Evolutionary conservation across 2,113 vertebrate species (phyloP).

Genomic region (Crotophaga sulcirostris): DNA sequence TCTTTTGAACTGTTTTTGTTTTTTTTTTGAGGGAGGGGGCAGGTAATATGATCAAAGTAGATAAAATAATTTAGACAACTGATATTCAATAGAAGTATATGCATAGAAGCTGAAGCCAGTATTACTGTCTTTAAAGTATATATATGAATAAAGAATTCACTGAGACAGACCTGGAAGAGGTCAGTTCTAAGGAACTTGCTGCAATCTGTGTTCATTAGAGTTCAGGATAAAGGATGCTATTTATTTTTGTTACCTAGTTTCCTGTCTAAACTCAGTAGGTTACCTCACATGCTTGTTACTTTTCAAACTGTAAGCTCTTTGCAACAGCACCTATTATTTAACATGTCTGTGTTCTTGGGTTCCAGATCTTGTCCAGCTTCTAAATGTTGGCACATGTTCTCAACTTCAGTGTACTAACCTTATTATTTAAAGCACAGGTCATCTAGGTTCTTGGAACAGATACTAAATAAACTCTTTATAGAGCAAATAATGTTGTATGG

Average conservation of each 20-base stretch:
- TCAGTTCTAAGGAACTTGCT: neutral
- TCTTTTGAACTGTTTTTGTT: neutral
- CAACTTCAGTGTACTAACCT: slow-evolving; percentile 17
- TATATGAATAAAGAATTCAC: slow-evolving; percentile 4
- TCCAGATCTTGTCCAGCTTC: neutral
- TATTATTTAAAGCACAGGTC: slow-evolving; percentile 18
- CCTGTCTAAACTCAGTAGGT: neutral
- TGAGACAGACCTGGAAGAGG: neutral
- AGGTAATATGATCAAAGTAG: neutral
- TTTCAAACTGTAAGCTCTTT: slow-evolving; percentile 5
- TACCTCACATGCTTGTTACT: neutral
- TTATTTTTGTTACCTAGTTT: slow-evolving; percentile 40
- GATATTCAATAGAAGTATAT: neutral
- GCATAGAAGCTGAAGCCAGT: neutral
- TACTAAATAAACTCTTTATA: slow-evolving; percentile 41
- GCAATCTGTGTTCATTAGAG: neutral
- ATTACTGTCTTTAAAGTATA: neutral
- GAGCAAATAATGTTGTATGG: slow-evolving; percentile 9
- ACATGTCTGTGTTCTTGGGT: neutral
- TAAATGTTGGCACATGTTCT: neutral
- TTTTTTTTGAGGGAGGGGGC: neutral
- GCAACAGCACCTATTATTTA: slow-evolving; percentile 12
- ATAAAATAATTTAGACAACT: neutral
- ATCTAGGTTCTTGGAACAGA: neutral
- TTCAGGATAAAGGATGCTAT: slow-evolving; percentile 20